phyloP scores from a whole-genome alignment of 64 coral and sea anemone species.

The Pocillopora damicornis region DNA sequence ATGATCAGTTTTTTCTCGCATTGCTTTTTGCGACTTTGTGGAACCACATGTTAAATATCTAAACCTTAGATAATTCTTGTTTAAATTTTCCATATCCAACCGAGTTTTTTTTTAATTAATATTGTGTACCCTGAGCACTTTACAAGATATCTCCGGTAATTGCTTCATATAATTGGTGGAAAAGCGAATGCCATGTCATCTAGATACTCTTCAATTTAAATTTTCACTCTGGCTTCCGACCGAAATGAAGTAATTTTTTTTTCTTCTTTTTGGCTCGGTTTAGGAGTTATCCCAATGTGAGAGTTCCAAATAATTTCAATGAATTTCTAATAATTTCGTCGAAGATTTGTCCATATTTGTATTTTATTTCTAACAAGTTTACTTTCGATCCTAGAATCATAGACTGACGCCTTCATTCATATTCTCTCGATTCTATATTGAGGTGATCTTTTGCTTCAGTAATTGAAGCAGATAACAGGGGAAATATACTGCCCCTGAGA shows the following conservation, averaged over 20 bases:
- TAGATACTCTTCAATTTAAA: neutral
- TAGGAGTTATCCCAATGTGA: too few relatives aligned
- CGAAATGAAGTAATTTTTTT: neutral
- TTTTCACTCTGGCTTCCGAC: neutral
- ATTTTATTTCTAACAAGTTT: too few relatives aligned
- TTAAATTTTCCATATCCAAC: slow-evolving; percentile 26
- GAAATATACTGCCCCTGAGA: too few relatives aligned
- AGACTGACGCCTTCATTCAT: too few relatives aligned
- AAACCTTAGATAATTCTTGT: neutral
- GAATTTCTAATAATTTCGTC: too few relatives aligned
- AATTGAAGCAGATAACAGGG: too few relatives aligned
- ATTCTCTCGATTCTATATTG: too few relatives aligned
- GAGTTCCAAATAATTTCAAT: too few relatives aligned
- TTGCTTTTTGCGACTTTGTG: neutral
- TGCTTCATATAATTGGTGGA: slow-evolving; percentile 4
- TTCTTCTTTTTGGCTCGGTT: neutral
- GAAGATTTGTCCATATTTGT: too few relatives aligned
- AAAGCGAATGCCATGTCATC: neutral
- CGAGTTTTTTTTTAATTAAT: neutral
- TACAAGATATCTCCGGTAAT: slow-evolving; percentile 5
- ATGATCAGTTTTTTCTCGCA: neutral
- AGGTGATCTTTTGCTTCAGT: too few relatives aligned
- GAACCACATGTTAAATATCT: neutral
- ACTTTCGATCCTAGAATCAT: too few relatives aligned
- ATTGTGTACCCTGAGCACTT: neutral